Percentiles rank a stretch among this genome's conserved stretches.
Conservation (phyloP, 64 coral and sea anemone genomes). For the Montipora efflorescens region DNA sequence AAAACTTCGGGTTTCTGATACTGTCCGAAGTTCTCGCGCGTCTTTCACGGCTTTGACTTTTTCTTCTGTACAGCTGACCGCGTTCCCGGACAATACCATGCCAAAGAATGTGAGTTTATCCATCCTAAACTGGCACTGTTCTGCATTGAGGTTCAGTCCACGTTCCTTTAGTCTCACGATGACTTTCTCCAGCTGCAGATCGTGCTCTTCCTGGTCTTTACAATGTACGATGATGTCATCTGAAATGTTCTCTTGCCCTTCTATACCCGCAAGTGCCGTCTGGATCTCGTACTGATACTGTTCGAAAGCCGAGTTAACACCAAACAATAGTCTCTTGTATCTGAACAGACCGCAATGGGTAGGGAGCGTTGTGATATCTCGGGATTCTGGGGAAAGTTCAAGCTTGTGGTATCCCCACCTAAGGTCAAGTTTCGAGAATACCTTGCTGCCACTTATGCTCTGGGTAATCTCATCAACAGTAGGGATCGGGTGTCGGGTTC, state of each 20-base stretch:
- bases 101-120: neutral
- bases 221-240: too few species aligned
- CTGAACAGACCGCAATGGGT: neutral
- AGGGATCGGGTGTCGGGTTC: neutral
- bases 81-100: neutral
- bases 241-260: too few species aligned
- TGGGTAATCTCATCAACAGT: neutral
- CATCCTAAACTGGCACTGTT: neutral
- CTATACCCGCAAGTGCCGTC: too few species aligned
- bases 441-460: neutral
- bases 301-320: neutral
- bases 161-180: too few species aligned
- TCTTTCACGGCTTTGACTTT: constrained; percentile 23
- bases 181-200: too few species aligned
- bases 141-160: too few species aligned
- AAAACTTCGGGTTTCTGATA: constrained; percentile 27
- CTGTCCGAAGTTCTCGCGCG: neutral
- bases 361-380: neutral
- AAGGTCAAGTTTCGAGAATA: too few species aligned
- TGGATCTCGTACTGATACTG: constrained; percentile 25
- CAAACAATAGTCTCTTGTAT: constrained; percentile 15
- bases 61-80: neutral
- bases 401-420: too few species aligned
- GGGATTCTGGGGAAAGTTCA: neutral
- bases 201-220: too few species aligned